phyloP scores from a whole-genome alignment of 1,140 invertebrate genomes.

The Lordiphosa collinella region DNA sequence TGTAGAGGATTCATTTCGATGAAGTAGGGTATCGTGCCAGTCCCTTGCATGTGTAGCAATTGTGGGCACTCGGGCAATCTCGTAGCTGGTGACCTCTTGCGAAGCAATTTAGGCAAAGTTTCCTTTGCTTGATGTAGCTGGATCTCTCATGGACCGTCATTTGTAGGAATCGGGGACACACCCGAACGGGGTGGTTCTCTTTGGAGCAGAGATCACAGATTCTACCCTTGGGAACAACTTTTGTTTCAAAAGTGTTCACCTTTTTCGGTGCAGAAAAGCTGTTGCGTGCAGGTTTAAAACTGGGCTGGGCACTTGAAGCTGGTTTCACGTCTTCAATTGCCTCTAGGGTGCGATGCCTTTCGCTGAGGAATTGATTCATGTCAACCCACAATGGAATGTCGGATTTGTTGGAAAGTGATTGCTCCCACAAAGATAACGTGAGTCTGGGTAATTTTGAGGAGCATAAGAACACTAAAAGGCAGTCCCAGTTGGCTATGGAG shows the following conservation, averaged over 20 bases:
- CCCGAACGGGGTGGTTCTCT: not conserved
- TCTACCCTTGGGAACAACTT: not conserved
- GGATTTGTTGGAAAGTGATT: not conserved
- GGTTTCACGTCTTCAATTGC: not conserved
- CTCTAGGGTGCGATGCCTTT: not conserved
- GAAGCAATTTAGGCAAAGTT: not conserved
- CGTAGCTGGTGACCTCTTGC: not conserved
- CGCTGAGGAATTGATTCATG: not conserved
- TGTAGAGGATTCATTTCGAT: not conserved
- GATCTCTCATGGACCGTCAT: not conserved
- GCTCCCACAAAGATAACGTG: not conserved
- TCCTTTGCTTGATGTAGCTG: not conserved
- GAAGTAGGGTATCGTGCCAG: not conserved
- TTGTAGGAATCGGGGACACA: not conserved
- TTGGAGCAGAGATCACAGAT: not conserved
- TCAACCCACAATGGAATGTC: not conserved
- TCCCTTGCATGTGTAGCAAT: not conserved
- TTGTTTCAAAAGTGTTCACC: not conserved
- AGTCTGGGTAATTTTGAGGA: not conserved
- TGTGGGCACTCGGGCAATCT: not conserved
- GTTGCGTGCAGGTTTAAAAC: not conserved
- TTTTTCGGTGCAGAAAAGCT: not conserved
- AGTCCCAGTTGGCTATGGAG: not conserved
- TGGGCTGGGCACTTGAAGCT: not conserved
- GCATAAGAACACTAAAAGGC: not conserved